Base-by-base conservation (phyloP, 2,797 vertebrate genomes). In the Galagoides demidoff region DNA sequence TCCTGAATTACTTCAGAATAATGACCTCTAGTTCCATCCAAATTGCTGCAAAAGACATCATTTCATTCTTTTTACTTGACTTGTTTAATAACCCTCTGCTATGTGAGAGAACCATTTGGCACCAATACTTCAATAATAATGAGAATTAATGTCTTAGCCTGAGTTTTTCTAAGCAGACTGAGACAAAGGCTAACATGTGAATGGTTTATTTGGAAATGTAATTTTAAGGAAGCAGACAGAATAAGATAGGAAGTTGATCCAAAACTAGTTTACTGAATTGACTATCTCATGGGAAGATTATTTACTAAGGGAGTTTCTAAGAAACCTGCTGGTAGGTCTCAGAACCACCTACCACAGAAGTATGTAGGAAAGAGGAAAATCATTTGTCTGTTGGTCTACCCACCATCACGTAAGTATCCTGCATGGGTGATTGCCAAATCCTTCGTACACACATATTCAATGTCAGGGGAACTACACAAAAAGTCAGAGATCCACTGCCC, bases 301-400 rank as follows among this genome's bases (percentile, higher is more conserved):
- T 57, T 81, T 85, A 68, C 63, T 74, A 84, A 83, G 63, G 25
- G 23, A 59, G 12, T 94, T 90, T 97, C 52, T 94, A 71, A 96
- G 84, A 95, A 85, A 34, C 0, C 22, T 85, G 91, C 68, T 86
- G 77, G 52, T 61, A 14, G 66, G 14, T 93, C 63, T 96, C 90
- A 95, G 64, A 93, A 76, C 5, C 39, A 92, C 22, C 63, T 31
- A 57, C 22, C 57, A 74, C 4, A 79, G 34, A 52, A 86, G 27
- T 59, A 13, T 49, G 14, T 52, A 52, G 3, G 14, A 29, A 76
- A 83, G 85, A 59, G 43, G 20, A 16, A 90, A 68, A 79, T 34
- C 19, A 45, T 82, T 74, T 34, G 31, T 88, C 73, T 59, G 0
- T 64, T 45, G 5, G 13, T 76, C 93, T 7, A 57, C 4, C 12